A percentile compares a stretch with the other conserved stretches of the same genome.
Evolutionary conservation across 1,140 invertebrate genomes (phyloP).

Genomic region (Leucophenga varia): DNA sequence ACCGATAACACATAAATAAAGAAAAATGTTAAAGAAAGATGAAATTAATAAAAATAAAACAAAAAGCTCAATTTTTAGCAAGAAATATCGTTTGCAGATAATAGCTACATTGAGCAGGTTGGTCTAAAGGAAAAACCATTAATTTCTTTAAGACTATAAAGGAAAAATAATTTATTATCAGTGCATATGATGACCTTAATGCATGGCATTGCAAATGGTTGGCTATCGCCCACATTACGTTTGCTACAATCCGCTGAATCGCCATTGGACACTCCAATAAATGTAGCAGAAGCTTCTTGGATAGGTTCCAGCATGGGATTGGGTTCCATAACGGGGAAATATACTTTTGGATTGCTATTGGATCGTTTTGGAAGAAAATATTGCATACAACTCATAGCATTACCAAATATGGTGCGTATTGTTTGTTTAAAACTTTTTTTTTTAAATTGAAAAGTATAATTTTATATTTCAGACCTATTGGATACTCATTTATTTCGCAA

Average conservation of each 20-base stretch:
- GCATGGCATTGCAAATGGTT: conserved; percentile 37
- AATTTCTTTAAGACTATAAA: too few relatives aligned
- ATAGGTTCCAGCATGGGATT: conserved; percentile 34
- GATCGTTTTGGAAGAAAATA: conserved; percentile 26
- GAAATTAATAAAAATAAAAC: too few relatives aligned
- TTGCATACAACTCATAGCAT: conserved; percentile 30
- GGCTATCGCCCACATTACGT: conserved; percentile 33
- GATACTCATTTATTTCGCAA: conserved; percentile 37
- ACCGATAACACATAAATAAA: too few relatives aligned
- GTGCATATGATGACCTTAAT: conserved; percentile 44
- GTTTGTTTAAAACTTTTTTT: too few relatives aligned
- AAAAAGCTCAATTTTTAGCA: too few relatives aligned
- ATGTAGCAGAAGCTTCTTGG: conserved; percentile 34
- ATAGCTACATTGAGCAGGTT: too few relatives aligned
- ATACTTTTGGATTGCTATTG: conserved; percentile 20
- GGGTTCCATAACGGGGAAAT: conserved; percentile 36
- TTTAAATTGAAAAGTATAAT: too few relatives aligned
- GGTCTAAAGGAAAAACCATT: too few relatives aligned
- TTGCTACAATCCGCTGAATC: conserved; percentile 26
- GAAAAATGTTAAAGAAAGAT: too few relatives aligned
- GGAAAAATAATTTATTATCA: too few relatives aligned
- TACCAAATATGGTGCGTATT: conserved; percentile 32
- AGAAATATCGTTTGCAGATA: too few relatives aligned
- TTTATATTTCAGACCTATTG: conserved; percentile 44
- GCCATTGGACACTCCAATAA: conserved; percentile 21